A percentile compares a stretch with the other conserved stretches of the same genome.
phyloP scores from a whole-genome alignment of 2,113 vertebrate genomes.

The Acrocephalus arundinaceus region DNA sequence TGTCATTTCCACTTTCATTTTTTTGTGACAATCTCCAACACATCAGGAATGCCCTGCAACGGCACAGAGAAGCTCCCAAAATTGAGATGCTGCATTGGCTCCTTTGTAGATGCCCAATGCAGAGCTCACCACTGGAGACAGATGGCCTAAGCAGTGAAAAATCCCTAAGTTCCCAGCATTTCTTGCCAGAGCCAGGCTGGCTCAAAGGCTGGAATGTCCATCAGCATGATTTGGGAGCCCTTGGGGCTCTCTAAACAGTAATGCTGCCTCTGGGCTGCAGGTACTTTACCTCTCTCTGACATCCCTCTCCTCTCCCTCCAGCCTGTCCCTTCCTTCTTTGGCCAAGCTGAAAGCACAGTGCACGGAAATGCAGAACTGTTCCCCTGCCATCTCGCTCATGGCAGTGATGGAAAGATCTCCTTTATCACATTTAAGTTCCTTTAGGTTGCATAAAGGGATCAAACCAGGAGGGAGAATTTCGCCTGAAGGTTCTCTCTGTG shows the following conservation, averaged over 20 bases:
- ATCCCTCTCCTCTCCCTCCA: not conserved
- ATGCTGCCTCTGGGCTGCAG: not conserved
- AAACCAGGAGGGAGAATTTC: not conserved
- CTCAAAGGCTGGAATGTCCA: not conserved
- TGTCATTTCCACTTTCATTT: not conserved
- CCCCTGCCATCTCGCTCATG: not conserved
- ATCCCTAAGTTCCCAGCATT: not conserved
- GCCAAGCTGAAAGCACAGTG: not conserved
- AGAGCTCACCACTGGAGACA: not conserved
- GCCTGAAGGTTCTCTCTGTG: not conserved
- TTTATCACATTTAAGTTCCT: not conserved
- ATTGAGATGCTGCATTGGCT: not conserved
- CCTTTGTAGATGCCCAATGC: not conserved
- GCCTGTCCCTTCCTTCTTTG: not conserved
- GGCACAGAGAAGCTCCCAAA: not conserved
- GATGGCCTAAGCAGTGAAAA: not conserved
- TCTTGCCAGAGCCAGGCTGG: not conserved
- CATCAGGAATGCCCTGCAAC: not conserved
- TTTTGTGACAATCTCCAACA: not conserved
- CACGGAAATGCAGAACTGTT: not conserved
- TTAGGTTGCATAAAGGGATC: not conserved
- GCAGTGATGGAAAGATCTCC: not conserved
- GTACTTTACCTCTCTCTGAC: not conserved
- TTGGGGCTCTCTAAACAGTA: not conserved
- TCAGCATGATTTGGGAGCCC: not conserved